phyloP scores from a whole-genome alignment of 2,113 vertebrate genomes.

The Cyprinodon tularosa region DNA sequence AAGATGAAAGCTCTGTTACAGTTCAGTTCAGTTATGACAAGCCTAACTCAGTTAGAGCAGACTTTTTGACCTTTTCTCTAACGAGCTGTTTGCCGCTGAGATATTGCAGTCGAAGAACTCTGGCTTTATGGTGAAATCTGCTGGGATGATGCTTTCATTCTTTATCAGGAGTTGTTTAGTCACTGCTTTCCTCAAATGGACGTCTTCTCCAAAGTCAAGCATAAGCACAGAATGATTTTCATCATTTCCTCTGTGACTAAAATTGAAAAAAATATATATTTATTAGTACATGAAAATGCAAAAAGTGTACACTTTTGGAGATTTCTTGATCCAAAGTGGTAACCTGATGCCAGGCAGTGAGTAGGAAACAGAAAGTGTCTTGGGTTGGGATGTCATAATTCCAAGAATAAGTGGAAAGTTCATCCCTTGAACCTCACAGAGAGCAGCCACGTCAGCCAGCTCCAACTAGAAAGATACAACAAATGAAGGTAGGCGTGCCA shows the following conservation, averaged over 20 bases:
- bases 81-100: conserved; percentile 18
- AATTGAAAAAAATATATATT: conserved; percentile 48
- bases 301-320: not conserved
- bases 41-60: not conserved
- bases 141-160: conserved; percentile 83
- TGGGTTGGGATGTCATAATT: conserved; percentile 79
- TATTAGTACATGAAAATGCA: not conserved
- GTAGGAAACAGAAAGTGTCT: conserved; percentile 82
- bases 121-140: conserved; percentile 81
- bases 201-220: conserved; percentile 85
- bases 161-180: conserved; percentile 83
- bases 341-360: conserved; percentile 57
- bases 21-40: not conserved
- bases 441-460: conserved; percentile 79
- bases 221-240: conserved; percentile 38
- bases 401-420: conserved; percentile 81
- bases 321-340: not conserved
- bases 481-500: not conserved
- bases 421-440: conserved; percentile 87
- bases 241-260: conserved; percentile 7
- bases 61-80: conserved; percentile 57
- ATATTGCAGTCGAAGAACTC: conserved; percentile 83
- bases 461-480: conserved; percentile 75
- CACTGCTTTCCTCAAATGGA: conserved; percentile 71
- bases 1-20: conserved; percentile 26